Conservation (phyloP, 92 coral and sea anemone species). For the Muricea muricata region DNA sequence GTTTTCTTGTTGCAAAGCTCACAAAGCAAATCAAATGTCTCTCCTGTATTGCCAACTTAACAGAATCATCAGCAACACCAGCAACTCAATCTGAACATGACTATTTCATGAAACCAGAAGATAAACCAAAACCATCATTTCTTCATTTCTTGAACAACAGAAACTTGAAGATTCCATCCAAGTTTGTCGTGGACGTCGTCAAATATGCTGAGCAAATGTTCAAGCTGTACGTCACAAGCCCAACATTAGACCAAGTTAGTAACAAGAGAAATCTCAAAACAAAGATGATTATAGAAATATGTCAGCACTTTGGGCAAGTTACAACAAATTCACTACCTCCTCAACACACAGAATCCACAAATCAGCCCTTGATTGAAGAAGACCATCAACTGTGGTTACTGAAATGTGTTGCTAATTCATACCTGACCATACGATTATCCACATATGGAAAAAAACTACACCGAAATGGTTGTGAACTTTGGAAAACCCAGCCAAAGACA, state of each 20-base stretch:
- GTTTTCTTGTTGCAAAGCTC: slow-evolving; percentile 15
- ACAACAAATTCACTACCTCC: slow-evolving; percentile 13
- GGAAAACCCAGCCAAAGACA: slow-evolving; percentile 21
- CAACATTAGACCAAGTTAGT: background rate
- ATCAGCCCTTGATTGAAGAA: background rate
- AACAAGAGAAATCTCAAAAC: background rate
- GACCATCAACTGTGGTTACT: slow-evolving; percentile 7
- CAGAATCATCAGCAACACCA: background rate
- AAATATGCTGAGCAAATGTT: slow-evolving; percentile 18
- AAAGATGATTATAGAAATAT: background rate
- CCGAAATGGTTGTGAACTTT: slow-evolving; percentile 1
- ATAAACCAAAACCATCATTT: slow-evolving; percentile 1
- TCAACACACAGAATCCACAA: background rate
- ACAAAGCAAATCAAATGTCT: slow-evolving; percentile 6
- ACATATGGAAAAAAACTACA: slow-evolving; percentile 9
- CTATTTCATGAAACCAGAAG: background rate
- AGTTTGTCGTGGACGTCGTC: slow-evolving; percentile 13
- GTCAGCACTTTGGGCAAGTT: slow-evolving; percentile 21
- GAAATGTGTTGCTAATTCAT: slow-evolving; percentile 13
- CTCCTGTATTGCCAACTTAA: background rate
- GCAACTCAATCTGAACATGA: background rate
- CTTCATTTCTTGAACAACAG: slow-evolving; percentile 1
- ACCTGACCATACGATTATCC: background rate
- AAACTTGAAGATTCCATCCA: background rate
- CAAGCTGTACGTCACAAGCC: background rate